Evolutionary conservation across 2,797 vertebrate genomes (phyloP).

Genomic region (Gymnothorax reevesii): DNA sequence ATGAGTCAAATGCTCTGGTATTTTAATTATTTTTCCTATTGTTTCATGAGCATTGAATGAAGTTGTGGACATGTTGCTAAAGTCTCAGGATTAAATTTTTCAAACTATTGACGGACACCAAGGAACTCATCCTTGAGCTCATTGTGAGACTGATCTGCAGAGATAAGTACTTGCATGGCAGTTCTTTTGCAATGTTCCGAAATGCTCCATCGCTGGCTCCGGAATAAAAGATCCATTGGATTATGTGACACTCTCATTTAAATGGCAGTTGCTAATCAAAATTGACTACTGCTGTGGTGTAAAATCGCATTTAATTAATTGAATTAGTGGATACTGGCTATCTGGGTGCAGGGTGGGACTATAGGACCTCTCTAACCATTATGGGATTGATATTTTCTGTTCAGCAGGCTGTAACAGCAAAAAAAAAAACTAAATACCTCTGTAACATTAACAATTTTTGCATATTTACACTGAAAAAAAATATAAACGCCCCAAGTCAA

Average conservation of each 20-base stretch:
- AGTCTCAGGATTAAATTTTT: conserved; percentile 53
- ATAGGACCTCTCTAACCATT: neutral
- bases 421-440: neutral
- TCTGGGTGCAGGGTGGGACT: neutral
- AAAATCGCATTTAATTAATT: neutral
- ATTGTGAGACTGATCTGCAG: conserved; percentile 43
- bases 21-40: conserved; percentile 50
- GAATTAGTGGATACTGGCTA: neutral
- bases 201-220: neutral
- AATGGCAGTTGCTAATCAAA: neutral
- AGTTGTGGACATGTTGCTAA: conserved; percentile 51
- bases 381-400: neutral
- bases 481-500: no score
- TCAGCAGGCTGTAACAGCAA: neutral
- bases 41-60: conserved; percentile 47
- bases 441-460: neutral
- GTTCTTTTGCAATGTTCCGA: neutral
- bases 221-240: neutral
- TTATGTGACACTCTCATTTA: neutral
- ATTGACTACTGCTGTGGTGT: neutral
- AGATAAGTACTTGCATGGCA: neutral
- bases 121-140: conserved; percentile 60
- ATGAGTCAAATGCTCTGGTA: conserved; percentile 42
- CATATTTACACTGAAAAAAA: neutral
- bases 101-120: conserved; percentile 49